These are phyloP conservation scores for Atethmia centrago DNA, from an alignment of 2,888 invertebrate genomes.

Conservation along the genomic window DNA sequence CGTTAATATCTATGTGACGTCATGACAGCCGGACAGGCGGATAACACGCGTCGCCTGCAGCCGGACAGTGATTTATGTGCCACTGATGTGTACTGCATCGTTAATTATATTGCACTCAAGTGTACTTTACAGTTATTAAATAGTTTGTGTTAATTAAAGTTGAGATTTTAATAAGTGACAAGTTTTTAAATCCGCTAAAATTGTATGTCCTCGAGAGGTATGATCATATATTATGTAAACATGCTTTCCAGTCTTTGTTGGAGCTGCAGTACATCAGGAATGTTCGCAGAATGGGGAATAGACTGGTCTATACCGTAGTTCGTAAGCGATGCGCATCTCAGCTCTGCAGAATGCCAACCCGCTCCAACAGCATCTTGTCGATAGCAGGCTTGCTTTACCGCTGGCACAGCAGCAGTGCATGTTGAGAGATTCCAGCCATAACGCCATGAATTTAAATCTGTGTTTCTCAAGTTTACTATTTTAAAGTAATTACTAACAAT, in stretches of 20 bases:
- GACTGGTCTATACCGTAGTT: too few relatives aligned
- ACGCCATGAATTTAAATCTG: neutral
- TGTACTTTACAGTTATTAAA: constrained; percentile 46
- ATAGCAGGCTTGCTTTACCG: neutral
- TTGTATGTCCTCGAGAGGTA: neutral
- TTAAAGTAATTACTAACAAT: neutral
- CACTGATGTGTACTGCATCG: constrained; percentile 39
- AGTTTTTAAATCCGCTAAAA: neutral
- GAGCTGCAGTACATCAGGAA: neutral
- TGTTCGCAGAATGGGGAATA: too few relatives aligned
- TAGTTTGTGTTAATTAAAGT: constrained; percentile 17
- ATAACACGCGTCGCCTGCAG: constrained; percentile 47
- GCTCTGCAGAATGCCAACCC: neutral
- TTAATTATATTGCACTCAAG: constrained; percentile 50
- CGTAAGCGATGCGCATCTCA: neutral
- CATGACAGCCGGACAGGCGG: constrained; percentile 36
- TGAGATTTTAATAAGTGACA: constrained; percentile 1
- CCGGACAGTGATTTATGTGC: constrained; percentile 50
- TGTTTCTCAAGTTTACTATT: neutral
- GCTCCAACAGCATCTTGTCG: neutral
- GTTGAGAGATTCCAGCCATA: neutral
- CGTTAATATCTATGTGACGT: constrained; percentile 44
- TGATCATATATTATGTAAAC: too few relatives aligned
- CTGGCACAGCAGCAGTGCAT: too few relatives aligned
- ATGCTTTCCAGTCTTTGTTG: too few relatives aligned